Evolutionary conservation across 2,797 vertebrate genomes (phyloP), one percentile per base, ranked within the genome.

Genomic region (Platyrinchus mystaceus): DNA sequence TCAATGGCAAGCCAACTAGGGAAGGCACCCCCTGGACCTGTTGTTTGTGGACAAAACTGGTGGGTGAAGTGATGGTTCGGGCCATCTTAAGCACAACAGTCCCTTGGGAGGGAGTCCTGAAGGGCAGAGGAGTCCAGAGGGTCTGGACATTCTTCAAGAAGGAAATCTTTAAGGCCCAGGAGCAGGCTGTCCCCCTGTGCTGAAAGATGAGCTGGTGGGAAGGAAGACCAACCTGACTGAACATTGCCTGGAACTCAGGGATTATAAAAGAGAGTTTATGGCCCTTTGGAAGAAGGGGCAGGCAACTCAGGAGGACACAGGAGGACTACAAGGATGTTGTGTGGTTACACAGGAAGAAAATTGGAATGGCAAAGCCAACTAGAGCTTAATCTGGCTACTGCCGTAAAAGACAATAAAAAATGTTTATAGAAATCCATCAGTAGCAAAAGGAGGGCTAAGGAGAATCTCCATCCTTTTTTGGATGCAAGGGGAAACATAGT

Each of bases 1-100:
- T 39, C n/a, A 62, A 0, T 74, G 56, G n/a, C 62, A 43, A 74
- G 12, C 43, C 14, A 74, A 0, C n/a, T 44, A 23, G 37, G 36
- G 36, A 62, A 44, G 37, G n/a, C 21, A 37, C 8, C 5, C 14
- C 27, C 36, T 62, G 43, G 55, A 34, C 7, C 23, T 68, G 41
- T 41, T 47, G 7, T 73, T 37, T 55, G 14, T 49, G 28, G 30
- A 21, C 43, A 74, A 47, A 39, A 22, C 47, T 55, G 43, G 20
- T 56, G 36, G 74, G 27, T 55, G 16, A 55, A 37, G 27, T 73
- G 27, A 18, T 84, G 32, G 11, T 26, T 68, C 32, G 27, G 28
- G 6, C 17, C n/a, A 32, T 60, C 55, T 56, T 74, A 24, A 28
- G 14, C 47, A 27, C 1, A 10, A 17, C 23, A n/a, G 8, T 67